phyloP scores from a whole-genome alignment of 2,888 invertebrate genomes.

The Conomelus anceps region DNA sequence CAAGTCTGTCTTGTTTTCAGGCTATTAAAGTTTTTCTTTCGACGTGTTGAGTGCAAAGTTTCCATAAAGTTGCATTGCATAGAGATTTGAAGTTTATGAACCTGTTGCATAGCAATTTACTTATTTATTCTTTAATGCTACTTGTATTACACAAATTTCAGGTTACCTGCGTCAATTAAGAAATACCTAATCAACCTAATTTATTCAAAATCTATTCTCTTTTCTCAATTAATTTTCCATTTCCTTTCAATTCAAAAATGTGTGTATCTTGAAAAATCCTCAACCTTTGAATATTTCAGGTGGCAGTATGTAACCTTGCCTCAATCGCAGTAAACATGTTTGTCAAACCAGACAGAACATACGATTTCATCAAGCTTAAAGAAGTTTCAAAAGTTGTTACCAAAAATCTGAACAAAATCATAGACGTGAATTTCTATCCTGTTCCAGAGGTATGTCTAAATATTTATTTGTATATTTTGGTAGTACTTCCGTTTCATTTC shows the following conservation, averaged over 20 bases:
- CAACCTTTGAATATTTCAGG: constrained; percentile 38
- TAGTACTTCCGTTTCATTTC: background rate
- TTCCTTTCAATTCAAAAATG: no score
- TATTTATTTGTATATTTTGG: background rate
- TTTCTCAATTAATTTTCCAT: no score
- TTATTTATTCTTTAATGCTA: background rate
- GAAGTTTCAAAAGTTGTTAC: constrained; percentile 83
- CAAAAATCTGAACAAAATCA: constrained; percentile 90
- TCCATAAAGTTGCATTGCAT: no score
- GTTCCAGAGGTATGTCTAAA: constrained; percentile 65
- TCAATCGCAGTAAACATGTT: constrained; percentile 96
- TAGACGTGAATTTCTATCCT: constrained; percentile 95
- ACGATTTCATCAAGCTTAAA: constrained; percentile 80
- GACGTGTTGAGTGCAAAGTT: no score
- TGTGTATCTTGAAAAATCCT: no score
- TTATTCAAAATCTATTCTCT: no score
- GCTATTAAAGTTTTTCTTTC: no score
- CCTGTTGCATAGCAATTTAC: background rate
- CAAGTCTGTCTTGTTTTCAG: no score
- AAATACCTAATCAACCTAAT: no score
- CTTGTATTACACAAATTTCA: background rate
- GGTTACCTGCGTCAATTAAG: no score
- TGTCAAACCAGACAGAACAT: constrained; percentile 69
- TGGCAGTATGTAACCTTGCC: constrained; percentile 96
- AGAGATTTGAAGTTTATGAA: no score